Percentiles rank a stretch among this genome's conserved stretches.
Conservation (phyloP, 2,797 vertebrate genomes). For the Microcaecilia unicolor region DNA sequence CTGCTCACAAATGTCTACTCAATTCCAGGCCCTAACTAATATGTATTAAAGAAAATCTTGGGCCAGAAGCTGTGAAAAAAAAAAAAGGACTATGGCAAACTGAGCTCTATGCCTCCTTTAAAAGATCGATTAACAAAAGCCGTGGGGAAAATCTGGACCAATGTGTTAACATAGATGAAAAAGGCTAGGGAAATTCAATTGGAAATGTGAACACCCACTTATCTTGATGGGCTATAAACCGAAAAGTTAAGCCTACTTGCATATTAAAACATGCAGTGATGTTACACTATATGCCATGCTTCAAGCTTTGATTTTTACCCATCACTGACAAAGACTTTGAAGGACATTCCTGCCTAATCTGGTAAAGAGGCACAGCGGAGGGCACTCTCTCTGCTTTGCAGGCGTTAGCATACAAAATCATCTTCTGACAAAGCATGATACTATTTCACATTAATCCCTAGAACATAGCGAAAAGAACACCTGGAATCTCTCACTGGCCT, state of each 20-base stretch:
- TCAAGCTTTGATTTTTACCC: constrained; percentile 48
- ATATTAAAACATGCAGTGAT: constrained; percentile 56
- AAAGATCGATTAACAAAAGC: constrained; percentile 55
- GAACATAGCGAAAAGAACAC: constrained; percentile 36
- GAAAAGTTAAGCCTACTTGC: constrained; percentile 54
- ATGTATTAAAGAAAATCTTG: constrained; percentile 53
- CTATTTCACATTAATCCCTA: constrained; percentile 40
- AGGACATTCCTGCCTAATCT: constrained; percentile 43
- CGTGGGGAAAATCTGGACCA: constrained; percentile 44
- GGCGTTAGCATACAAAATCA: constrained; percentile 43
- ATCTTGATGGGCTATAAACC: constrained; percentile 47
- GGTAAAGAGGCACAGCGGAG: constrained; percentile 37
- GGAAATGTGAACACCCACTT: constrained; percentile 44
- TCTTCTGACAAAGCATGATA: constrained; percentile 39
- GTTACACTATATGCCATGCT: constrained; percentile 36
- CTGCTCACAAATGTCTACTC: constrained; percentile 64
- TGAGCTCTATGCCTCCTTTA: constrained; percentile 51
- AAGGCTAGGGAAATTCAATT: constrained; percentile 43
- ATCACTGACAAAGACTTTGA: constrained; percentile 39
- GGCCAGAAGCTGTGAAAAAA: constrained; percentile 35
- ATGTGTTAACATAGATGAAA: constrained; percentile 49
- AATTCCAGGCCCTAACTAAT: constrained; percentile 59
- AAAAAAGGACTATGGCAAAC: constrained; percentile 37
- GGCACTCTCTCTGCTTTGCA: constrained; percentile 36
- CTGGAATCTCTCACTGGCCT: constrained; percentile 35